Conservation (phyloP, 2,113 vertebrate species). For the Chionomys nivalis region DNA sequence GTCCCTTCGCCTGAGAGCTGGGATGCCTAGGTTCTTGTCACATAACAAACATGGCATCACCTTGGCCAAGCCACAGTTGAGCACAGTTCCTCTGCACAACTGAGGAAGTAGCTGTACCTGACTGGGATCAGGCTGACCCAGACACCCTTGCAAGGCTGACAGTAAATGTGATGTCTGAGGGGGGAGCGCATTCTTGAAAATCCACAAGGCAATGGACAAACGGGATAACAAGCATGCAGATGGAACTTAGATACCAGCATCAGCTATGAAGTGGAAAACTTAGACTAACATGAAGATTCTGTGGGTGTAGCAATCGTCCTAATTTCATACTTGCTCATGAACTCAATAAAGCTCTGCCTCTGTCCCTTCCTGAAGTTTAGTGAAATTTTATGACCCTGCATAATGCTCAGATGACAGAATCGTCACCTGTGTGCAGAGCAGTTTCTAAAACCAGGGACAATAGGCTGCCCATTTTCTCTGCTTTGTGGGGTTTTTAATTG, state of each 20-base stretch:
- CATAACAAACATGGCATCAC: no score
- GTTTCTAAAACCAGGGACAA: conserved; percentile 43
- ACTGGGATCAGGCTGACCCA: not conserved
- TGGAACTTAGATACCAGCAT: not conserved
- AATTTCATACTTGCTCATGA: not conserved
- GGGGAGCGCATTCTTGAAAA: not conserved
- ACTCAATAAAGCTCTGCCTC: not conserved
- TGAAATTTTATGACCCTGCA: not conserved
- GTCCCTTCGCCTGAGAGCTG: not conserved
- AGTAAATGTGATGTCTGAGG: not conserved
- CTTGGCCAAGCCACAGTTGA: not conserved
- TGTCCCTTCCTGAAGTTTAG: not conserved
- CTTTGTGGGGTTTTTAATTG: conserved; percentile 62
- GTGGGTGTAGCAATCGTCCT: not conserved
- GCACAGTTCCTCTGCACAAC: not conserved
- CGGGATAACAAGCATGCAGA: not conserved
- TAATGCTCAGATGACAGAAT: not conserved
- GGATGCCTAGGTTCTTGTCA: not conserved
- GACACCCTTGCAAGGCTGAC: not conserved
- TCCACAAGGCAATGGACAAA: not conserved
- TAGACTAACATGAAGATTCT: not conserved
- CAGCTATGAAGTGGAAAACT: not conserved
- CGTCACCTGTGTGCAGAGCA: not conserved
- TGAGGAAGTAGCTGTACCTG: not conserved
- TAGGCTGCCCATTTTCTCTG: conserved; percentile 54